phyloP scores from a whole-genome alignment of 2,888 invertebrate species.

The Pyrrhosoma nymphula region DNA sequence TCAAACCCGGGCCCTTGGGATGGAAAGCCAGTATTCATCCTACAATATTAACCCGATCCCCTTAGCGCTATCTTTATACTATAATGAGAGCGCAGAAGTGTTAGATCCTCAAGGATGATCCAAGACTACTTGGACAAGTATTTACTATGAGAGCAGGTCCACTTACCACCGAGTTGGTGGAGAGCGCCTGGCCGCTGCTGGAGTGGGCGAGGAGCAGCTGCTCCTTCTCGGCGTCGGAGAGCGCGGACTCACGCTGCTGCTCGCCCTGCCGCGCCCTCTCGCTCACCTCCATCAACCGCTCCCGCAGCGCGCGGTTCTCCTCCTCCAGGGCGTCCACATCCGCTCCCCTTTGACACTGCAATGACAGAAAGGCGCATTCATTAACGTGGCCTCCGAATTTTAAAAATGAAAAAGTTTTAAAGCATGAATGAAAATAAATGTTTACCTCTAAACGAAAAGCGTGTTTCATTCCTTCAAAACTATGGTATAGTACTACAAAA shows the following conservation, averaged over 20 bases:
- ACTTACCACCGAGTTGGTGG: constrained; percentile 83
- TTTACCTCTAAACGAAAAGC: too few species aligned
- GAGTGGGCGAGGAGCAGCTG: constrained; percentile 87
- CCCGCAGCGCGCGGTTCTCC: constrained; percentile 77
- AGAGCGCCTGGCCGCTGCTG: constrained; percentile 88
- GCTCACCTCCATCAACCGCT: constrained; percentile 39
- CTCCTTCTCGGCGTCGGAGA: constrained; percentile 91
- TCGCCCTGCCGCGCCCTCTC: constrained; percentile 81
- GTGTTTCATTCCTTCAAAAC: not conserved
- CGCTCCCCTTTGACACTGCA: constrained; percentile 82
- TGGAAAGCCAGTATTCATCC: too few species aligned
- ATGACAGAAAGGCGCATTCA: not conserved
- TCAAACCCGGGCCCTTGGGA: too few species aligned
- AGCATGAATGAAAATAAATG: not conserved
- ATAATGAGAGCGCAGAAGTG: too few species aligned
- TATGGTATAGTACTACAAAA: too few species aligned
- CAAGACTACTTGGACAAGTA: too few species aligned
- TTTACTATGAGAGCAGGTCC: constrained; percentile 67
- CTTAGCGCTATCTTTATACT: too few species aligned
- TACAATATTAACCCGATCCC: too few species aligned
- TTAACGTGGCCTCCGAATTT: not conserved
- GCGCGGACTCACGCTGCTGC: constrained; percentile 87
- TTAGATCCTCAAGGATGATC: too few species aligned
- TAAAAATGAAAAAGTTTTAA: not conserved
- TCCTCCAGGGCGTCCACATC: constrained; percentile 85